A percentile compares a stretch with the other conserved stretches of the same genome.
Evolutionary conservation across 2,113 vertebrate genomes (phyloP).

Genomic region (Gymnorhina tibicen): DNA sequence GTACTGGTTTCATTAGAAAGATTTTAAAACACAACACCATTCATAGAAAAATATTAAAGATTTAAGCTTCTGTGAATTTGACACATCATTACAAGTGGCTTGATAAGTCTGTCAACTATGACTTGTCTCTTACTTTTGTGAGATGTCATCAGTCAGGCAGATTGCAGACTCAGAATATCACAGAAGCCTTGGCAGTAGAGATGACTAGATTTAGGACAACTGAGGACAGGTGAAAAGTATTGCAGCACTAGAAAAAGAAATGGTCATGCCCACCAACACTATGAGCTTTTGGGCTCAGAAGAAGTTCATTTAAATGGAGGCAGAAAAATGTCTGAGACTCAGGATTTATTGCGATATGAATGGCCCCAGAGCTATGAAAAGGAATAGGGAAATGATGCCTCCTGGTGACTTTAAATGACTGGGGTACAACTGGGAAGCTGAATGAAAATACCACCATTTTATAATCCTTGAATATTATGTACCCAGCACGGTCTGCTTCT

Average conservation of each 20-base stretch:
- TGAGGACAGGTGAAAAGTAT: neutral
- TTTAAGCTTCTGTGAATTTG: neutral
- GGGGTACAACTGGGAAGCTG: neutral
- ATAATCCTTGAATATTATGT: neutral
- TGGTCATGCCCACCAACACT: neutral
- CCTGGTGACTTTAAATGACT: neutral
- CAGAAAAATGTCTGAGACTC: neutral
- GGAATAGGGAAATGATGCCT: neutral
- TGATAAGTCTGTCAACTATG: neutral
- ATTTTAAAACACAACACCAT: neutral
- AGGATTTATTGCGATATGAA: neutral
- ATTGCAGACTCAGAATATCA: neutral
- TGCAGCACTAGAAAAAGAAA: neutral
- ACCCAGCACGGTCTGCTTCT: neutral
- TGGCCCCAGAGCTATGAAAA: neutral
- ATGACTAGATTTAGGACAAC: neutral
- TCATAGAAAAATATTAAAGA: neutral
- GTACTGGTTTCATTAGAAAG: neutral
- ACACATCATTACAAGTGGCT: neutral
- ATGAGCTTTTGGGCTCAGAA: neutral
- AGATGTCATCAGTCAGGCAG: neutral
- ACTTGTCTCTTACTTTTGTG: constrained; percentile 7
- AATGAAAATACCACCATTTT: neutral
- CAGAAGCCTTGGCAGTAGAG: neutral
- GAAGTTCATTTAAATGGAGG: neutral